phyloP scores from a whole-genome alignment of 2,797 vertebrate species.

The Avahi laniger region DNA sequence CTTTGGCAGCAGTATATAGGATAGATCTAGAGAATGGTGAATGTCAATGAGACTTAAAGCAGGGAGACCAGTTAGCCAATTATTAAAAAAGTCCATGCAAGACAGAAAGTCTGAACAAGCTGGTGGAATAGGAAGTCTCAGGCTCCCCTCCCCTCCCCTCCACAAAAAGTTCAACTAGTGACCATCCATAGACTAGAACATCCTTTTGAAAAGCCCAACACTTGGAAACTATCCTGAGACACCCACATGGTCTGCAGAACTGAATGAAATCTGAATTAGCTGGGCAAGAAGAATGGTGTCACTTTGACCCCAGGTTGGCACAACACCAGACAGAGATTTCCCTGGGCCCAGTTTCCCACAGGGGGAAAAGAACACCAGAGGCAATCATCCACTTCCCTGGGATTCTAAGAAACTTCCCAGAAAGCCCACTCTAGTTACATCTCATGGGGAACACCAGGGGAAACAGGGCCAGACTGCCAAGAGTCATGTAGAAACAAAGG shows the following conservation, averaged over 20 bases:
- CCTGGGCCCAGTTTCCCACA: background rate
- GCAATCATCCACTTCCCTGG: background rate
- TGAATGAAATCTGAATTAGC: background rate
- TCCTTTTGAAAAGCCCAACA: background rate
- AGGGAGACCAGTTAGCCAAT: background rate
- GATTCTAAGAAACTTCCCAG: background rate
- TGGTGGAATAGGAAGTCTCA: background rate
- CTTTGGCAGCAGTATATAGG: background rate
- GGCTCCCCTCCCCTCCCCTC: background rate
- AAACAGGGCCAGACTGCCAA: background rate
- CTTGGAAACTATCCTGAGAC: background rate
- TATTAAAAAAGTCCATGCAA: background rate
- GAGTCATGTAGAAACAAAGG: background rate
- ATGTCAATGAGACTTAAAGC: background rate
- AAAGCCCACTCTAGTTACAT: background rate
- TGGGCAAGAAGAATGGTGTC: background rate
- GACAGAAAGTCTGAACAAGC: background rate
- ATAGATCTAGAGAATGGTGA: background rate
- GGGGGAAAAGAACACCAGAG: background rate
- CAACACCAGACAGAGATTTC: background rate
- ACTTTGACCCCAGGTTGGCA: background rate
- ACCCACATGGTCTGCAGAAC: background rate
- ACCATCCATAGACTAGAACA: background rate
- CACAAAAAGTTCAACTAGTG: background rate
- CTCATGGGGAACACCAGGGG: background rate